phyloP scores from a whole-genome alignment of 2,113 vertebrate species.

The Potamarius usumacintae region DNA sequence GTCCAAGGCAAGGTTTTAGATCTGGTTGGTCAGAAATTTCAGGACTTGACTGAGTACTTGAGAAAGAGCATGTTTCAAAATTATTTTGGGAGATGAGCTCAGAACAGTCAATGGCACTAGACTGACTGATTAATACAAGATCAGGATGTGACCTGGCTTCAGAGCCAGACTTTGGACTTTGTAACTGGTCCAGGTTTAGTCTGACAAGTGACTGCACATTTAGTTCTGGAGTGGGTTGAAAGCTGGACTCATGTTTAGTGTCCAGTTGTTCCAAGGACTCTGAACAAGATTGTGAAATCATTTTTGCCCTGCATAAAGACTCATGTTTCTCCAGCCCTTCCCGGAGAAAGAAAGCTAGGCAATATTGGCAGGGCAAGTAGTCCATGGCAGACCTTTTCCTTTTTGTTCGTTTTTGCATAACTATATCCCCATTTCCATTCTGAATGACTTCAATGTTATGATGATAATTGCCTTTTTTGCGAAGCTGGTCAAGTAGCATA shows the following conservation, averaged over 20 bases:
- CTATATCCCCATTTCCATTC: constrained; percentile 22
- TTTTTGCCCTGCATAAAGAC: background rate
- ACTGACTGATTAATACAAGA: background rate
- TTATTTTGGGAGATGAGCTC: background rate
- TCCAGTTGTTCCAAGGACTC: background rate
- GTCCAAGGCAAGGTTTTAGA: background rate
- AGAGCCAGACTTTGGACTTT: background rate
- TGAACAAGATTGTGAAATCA: background rate
- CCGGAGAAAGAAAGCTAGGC: constrained; percentile 21
- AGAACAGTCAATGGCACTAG: background rate
- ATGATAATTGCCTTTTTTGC: constrained; percentile 34
- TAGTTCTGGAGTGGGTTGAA: background rate
- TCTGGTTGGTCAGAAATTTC: background rate
- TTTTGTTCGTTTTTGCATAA: background rate
- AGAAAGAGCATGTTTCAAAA: background rate
- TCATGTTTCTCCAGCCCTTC: constrained; percentile 14
- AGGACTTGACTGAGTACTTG: background rate
- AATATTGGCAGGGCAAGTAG: constrained; percentile 16
- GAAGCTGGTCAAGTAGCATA: constrained; percentile 22
- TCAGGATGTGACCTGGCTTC: background rate
- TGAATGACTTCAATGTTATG: constrained; percentile 4
- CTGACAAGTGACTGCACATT: background rate
- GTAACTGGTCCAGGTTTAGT: background rate
- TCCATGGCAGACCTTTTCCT: background rate
- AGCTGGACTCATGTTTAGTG: background rate